Evolutionary conservation across 2,888 invertebrate genomes (phyloP), one percentile per base, ranked within the genome.

Genomic region (Drosophila mulleri): DNA sequence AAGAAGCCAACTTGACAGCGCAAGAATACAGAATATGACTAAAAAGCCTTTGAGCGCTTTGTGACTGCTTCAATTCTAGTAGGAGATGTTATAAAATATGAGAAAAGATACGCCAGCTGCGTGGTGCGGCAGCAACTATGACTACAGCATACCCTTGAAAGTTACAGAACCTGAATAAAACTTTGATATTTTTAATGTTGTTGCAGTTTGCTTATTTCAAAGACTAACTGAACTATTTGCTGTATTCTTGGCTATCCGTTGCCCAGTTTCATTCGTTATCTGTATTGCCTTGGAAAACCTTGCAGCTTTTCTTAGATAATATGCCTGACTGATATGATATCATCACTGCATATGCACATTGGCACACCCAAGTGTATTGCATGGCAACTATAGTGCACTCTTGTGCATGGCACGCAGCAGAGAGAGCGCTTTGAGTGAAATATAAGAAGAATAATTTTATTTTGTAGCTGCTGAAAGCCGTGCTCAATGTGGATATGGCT

Each of bases 401-500:
- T 62, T 23, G 48, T 20, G 35, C 59, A 39, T n/a, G 37, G 18
- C 44, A 50, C 50, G 53, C 57, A 54, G 42, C 48, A 69, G 56
- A 62, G 56, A 62, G 48, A 64, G 48, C 58, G 54, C 57, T 66
- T 67, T 57, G 64, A 60, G 47, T 45, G 47, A 69, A 69, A 68
- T 72, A 63, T 57, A 69, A 66, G 52, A 76, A 75, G 52, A 76
- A 75, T 70, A 75, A 79, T 70, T 79, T 64, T 53, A 39, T 63
- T 63, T 62, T 42, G 42, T 50, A 47, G 68, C 65, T 67, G 14
- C 54, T 70, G 52, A 71, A 63, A 67, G 81, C 57, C 70, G 62
- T 54, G 41, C 69, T 54, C 26, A 45, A 23, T 54, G 50, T 53
- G 62, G 44, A 54, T 60, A 53, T 45, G 42, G 50, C 53, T 29